Conservation (phyloP, 2,113 vertebrate species). For the Microcebus jonahi region DNA sequence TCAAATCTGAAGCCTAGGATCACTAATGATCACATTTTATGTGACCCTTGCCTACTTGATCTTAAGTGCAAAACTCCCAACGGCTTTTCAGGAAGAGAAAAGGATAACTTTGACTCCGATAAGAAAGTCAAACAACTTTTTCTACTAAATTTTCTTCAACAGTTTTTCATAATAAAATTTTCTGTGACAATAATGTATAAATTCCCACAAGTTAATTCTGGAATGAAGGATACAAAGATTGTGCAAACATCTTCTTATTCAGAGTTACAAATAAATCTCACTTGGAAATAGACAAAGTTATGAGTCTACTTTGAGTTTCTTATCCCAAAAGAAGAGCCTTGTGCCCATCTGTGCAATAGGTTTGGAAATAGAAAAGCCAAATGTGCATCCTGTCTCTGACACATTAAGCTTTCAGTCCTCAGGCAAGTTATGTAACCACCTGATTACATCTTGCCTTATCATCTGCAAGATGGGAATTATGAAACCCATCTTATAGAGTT, state of each 20-base stretch:
- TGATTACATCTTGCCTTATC: background rate
- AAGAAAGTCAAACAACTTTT: background rate
- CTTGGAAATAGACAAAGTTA: background rate
- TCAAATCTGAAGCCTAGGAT: background rate
- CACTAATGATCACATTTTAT: background rate
- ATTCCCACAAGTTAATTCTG: background rate
- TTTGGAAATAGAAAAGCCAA: background rate
- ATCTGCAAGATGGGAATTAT: background rate
- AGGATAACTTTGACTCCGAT: background rate
- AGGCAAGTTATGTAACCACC: background rate
- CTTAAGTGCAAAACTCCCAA: background rate
- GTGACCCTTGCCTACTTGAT: background rate
- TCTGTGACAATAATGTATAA: background rate
- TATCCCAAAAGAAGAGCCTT: background rate
- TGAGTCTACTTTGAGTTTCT: background rate
- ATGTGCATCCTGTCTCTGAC: background rate
- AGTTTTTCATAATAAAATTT: background rate
- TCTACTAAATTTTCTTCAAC: background rate
- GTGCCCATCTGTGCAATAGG: background rate
- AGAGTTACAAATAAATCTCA: background rate
- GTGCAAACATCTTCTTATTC: background rate
- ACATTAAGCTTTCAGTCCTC: background rate
- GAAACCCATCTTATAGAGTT: background rate
- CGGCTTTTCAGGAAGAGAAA: background rate
- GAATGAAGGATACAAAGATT: background rate